Conservation (phyloP, 2,113 vertebrate genomes). For the Mirza zaza region DNA sequence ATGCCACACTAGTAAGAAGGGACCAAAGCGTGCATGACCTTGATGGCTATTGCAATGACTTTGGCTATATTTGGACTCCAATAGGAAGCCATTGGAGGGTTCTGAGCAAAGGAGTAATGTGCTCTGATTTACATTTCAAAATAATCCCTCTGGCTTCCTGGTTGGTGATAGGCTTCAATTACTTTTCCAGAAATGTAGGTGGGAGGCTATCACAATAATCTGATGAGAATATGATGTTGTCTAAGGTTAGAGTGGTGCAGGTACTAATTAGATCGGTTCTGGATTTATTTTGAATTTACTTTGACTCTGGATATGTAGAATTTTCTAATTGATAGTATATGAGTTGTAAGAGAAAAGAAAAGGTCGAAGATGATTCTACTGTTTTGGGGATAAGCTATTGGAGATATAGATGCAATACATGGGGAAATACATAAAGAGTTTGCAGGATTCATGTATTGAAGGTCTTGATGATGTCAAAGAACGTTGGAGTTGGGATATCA, state of each 20-base stretch:
- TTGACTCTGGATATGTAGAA: not conserved
- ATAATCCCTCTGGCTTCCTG: not conserved
- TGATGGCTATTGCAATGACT: not conserved
- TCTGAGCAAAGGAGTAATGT: not conserved
- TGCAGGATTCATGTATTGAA: not conserved
- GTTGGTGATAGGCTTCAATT: not conserved
- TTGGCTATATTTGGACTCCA: not conserved
- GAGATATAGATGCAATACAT: not conserved
- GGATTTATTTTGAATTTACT: not conserved
- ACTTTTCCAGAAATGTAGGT: not conserved
- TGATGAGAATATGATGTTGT: too few relatives aligned
- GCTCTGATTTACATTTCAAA: not conserved
- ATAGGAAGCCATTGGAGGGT: not conserved
- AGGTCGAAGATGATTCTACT: not conserved
- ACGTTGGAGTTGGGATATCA: not conserved
- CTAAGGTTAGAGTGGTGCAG: not conserved
- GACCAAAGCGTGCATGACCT: too few relatives aligned
- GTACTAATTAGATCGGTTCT: not conserved
- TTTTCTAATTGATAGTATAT: not conserved
- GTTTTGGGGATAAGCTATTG: not conserved
- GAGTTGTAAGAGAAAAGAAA: not conserved
- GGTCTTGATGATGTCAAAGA: not conserved
- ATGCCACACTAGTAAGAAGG: not conserved
- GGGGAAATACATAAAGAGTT: not conserved
- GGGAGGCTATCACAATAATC: not conserved